phyloP scores from a whole-genome alignment of 2,888 invertebrate species.

The Chrysolina haemoptera region DNA sequence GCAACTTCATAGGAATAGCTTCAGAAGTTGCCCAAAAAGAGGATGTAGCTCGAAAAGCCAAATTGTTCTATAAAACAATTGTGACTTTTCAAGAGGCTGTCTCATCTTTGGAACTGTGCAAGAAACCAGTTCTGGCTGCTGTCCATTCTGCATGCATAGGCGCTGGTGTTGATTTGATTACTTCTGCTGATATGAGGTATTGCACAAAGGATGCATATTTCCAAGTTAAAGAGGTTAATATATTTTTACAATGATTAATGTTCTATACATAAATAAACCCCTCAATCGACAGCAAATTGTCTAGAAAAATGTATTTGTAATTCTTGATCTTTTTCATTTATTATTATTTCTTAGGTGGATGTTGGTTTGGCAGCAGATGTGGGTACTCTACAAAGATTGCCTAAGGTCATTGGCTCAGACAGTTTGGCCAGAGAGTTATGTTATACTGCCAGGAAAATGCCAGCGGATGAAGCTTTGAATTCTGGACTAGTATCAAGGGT shows the following conservation, averaged over 20 bases:
- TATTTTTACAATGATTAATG: not conserved
- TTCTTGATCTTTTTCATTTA: slow-evolving; percentile 4
- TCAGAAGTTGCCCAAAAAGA: slow-evolving; percentile 75
- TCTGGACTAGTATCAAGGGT: slow-evolving; percentile 89
- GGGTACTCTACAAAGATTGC: slow-evolving; percentile 93
- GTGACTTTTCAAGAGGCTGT: slow-evolving; percentile 84
- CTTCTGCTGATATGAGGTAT: slow-evolving; percentile 91
- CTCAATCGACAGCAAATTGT: not conserved
- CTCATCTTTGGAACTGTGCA: slow-evolving; percentile 86
- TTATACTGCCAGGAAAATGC: slow-evolving; percentile 87
- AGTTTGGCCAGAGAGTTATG: slow-evolving; percentile 91
- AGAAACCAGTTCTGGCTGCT: slow-evolving; percentile 92
- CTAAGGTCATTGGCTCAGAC: slow-evolving; percentile 90
- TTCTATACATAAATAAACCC: not conserved
- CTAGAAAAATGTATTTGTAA: not conserved
- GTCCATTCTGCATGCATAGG: slow-evolving; percentile 93
- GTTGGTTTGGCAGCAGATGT: slow-evolving; percentile 96
- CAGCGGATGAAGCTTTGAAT: slow-evolving; percentile 84
- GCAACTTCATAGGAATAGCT: slow-evolving; percentile 75
- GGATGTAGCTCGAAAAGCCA: slow-evolving; percentile 86
- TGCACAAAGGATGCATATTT: slow-evolving; percentile 93
- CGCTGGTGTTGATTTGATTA: slow-evolving; percentile 90
- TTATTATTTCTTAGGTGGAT: slow-evolving; percentile 70
- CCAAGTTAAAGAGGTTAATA: slow-evolving; percentile 85
- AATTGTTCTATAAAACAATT: slow-evolving; percentile 76